Evolutionary conservation across 2,797 vertebrate species (phyloP).

Genomic region (Myiotriccus ornatus): DNA sequence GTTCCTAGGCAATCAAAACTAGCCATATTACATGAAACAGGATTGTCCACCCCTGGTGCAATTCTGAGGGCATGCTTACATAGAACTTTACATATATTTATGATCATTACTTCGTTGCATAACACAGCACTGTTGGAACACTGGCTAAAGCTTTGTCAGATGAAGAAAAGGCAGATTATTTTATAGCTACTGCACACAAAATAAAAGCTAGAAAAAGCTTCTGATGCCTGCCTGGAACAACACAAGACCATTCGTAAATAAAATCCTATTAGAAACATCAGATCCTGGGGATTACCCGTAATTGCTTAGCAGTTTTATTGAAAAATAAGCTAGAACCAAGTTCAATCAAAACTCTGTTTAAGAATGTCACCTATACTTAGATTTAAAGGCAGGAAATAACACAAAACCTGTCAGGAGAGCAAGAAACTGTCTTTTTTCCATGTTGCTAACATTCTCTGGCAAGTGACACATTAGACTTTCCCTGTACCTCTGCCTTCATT

Average conservation of each 20-base stretch:
- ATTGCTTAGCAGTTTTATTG: conserved; percentile 24
- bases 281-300: conserved; percentile 16
- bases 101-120: background rate
- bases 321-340: conserved; percentile 9
- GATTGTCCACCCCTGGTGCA: background rate
- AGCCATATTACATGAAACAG: background rate
- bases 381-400: conserved; percentile 12
- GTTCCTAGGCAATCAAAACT: background rate
- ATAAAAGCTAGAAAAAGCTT: conserved; percentile 27
- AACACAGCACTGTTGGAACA: conserved; percentile 37
- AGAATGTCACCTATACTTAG: background rate
- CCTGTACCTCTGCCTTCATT: background rate
- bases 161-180: conserved; percentile 26
- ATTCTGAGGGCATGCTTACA: conserved; percentile 6
- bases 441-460: background rate
- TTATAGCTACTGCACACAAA: conserved; percentile 5
- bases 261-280: conserved; percentile 51
- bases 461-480: background rate
- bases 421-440: conserved; percentile 6
- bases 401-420: background rate
- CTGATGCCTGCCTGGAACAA: conserved; percentile 52
- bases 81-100: conserved; percentile 3
- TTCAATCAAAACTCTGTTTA: conserved; percentile 4
- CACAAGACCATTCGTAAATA: conserved; percentile 43
- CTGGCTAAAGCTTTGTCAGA: background rate